phyloP scores from a whole-genome alignment of 2,113 vertebrate genomes.

The Heteronetta atricapilla region DNA sequence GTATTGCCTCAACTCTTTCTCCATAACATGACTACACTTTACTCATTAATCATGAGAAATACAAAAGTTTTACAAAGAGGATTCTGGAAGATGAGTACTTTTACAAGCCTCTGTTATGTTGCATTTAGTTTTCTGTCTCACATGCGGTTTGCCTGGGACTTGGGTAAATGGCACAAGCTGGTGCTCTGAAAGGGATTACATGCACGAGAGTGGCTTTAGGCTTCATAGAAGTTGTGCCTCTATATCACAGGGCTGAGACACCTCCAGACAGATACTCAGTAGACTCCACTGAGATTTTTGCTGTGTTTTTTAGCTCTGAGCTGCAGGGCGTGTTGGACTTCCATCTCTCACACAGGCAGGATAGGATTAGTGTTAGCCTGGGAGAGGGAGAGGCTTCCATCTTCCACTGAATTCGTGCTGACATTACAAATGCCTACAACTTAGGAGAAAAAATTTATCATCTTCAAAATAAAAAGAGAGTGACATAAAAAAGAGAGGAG shows the following conservation, averaged over 20 bases:
- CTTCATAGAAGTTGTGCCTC: neutral
- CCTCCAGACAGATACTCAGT: neutral
- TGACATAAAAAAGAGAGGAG: neutral
- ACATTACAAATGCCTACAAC: neutral
- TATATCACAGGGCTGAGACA: neutral
- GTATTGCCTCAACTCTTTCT: neutral
- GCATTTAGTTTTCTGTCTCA: neutral
- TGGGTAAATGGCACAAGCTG: rapidly evolving
- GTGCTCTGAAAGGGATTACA: rapidly evolving
- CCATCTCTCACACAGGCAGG: neutral
- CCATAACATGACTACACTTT: neutral
- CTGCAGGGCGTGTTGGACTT: neutral
- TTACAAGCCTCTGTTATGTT: neutral
- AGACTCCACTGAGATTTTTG: neutral
- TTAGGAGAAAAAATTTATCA: neutral
- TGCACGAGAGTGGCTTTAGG: neutral
- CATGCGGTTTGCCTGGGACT: neutral
- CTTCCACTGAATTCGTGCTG: neutral
- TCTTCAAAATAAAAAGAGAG: neutral
- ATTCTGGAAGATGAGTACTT: neutral
- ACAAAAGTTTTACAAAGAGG: neutral
- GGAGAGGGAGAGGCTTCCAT: neutral
- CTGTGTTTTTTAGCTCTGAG: neutral
- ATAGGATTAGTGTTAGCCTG: neutral
- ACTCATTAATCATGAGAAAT: neutral